A percentile compares a stretch with the other conserved stretches of the same genome.
Conservation (phyloP, 2,797 vertebrate genomes). For the Amazonetta brasiliensis region DNA sequence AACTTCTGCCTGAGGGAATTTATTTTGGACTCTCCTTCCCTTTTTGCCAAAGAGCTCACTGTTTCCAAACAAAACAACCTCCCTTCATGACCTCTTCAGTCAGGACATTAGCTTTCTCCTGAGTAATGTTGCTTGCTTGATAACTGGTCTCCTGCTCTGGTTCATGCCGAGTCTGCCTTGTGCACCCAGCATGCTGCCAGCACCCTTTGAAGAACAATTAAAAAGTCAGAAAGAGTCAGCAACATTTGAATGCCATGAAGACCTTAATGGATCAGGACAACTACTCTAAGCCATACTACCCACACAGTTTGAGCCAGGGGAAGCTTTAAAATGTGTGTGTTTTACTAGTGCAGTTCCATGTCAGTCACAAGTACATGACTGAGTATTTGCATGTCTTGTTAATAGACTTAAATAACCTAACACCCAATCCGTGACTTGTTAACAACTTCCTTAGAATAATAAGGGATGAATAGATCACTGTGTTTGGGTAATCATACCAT, state of each 20-base stretch:
- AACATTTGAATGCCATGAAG: background rate
- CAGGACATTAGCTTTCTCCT: constrained; percentile 51
- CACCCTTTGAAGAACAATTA: background rate
- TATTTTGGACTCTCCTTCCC: constrained; percentile 40
- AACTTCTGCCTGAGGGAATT: constrained; percentile 56
- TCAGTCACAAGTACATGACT: constrained; percentile 3
- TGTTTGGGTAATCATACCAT: constrained; percentile 10
- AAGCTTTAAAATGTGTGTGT: constrained; percentile 21
- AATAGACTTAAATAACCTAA: constrained; percentile 67
- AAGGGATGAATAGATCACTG: constrained; percentile 63
- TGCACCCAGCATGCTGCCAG: background rate
- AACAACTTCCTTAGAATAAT: constrained; percentile 69
- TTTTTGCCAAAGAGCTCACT: constrained; percentile 19
- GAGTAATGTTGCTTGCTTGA: constrained; percentile 24
- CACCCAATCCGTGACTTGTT: constrained; percentile 59
- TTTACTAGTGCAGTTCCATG: background rate
- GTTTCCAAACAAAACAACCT: constrained; percentile 60
- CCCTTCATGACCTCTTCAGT: constrained; percentile 49
- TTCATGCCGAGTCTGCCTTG: background rate
- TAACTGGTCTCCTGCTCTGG: constrained; percentile 7
- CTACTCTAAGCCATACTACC: background rate
- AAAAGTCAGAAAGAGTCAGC: constrained; percentile 12
- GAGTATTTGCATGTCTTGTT: constrained; percentile 40
- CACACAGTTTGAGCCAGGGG: background rate
- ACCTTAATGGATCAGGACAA: background rate